Evolutionary conservation across 2,113 vertebrate genomes (phyloP).

Genomic region (Prinia subflava): DNA sequence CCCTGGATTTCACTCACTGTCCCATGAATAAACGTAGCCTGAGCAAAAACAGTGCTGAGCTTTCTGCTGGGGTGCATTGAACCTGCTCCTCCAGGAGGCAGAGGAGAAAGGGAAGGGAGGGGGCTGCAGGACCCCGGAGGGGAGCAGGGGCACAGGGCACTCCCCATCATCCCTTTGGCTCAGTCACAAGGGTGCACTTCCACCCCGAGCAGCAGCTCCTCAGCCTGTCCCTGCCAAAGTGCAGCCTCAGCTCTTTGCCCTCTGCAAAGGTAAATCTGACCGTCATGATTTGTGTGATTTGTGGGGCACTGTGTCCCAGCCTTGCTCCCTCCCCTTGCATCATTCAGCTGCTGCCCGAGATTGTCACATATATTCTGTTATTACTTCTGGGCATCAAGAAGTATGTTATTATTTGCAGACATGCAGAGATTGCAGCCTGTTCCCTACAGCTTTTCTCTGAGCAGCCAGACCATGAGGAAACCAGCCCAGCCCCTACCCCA

Average conservation of each 20-base stretch:
- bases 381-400: neutral
- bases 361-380: neutral
- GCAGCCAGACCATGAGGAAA: neutral
- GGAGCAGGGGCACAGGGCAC: neutral
- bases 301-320: rapidly evolving
- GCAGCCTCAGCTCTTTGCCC: neutral
- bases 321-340: no score
- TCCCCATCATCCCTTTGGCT: neutral
- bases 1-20: neutral
- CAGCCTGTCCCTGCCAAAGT: neutral
- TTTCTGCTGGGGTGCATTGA: neutral
- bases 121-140: rapidly evolving
- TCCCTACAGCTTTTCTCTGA: neutral
- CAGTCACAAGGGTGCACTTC: neutral
- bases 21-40: neutral
- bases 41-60: neutral
- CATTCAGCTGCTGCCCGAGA: rapidly evolving
- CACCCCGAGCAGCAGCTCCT: neutral
- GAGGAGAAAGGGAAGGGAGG: neutral
- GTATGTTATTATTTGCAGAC: neutral
- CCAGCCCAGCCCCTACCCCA: neutral
- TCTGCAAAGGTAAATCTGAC: neutral
- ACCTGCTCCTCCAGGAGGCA: neutral
- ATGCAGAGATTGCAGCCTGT: neutral
- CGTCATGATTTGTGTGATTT: rapidly evolving